Evolutionary conservation across 1,140 invertebrate species (phyloP), one percentile per base, ranked within the genome.

Genomic region (Trichogramma pretiosum): DNA sequence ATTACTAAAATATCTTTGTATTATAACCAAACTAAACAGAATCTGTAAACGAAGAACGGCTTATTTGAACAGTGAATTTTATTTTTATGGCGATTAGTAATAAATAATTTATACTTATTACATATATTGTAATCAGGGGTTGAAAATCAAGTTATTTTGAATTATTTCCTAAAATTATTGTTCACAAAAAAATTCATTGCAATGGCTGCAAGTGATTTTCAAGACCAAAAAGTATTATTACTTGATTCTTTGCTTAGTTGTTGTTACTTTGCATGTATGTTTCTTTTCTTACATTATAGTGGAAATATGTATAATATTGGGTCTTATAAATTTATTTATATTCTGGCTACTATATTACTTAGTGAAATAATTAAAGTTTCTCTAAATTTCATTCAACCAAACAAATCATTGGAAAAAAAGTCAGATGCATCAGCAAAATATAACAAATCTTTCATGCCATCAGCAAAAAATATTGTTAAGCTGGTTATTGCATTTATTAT

Each of bases 181-280:
- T 38, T 37, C 1, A 10, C 13, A 13, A 11, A 38, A 34, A 36
- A 44, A 3, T 28, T 1, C n/a, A n/a, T n/a, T n/a, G n/a, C n/a
- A n/a, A n/a, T n/a, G n/a, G n/a, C n/a, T n/a, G n/a, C n/a, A n/a
- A n/a, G n/a, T n/a, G n/a, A n/a, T n/a, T n/a, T n/a, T n/a, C 48
- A 60, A 32, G 56, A 57, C 32, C 64, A 65, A 21, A 57, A 64
- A 43, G 37, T 70, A 16, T 34, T 70, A 36, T 39, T 72, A n/a
- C 62, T 62, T 9, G 62, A 70, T 34, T 65, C 60, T 35, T 64
- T 60, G 1, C 67, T 69, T 23, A 71, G 67, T 1, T 70, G 68
- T 28, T 66, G 70, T 53, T 72, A 73, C 39, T 64, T 72, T 26
- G 56, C 64, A 11, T 62, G 57, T 13, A 69, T 72, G 37, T 45